Base-by-base conservation (phyloP, 2,797 vertebrate species). In the Furcifer pardalis region DNA sequence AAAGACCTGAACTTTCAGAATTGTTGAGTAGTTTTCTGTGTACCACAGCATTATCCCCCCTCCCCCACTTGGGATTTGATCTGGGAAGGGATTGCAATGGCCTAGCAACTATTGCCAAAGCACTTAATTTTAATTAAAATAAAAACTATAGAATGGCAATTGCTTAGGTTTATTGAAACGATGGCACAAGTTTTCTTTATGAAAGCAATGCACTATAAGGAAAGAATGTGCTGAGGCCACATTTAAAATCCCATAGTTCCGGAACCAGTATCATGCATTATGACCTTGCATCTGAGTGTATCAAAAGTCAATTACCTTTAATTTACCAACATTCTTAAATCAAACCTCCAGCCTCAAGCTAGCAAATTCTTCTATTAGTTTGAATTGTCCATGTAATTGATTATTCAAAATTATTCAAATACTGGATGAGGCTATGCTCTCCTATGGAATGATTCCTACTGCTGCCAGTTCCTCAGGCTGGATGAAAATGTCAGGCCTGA, bases 391-490 rank as follows among this genome's bases (percentile, higher is more conserved):
- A 15, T 60, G 25, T 77, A 68, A 74, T 78, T 87, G 78, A 62
- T 7, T 75, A 82, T 56, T 77, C 37, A 30, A 1, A 75, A 46
- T 80, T 77, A 7, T 75, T 68, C 56, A n/a, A 83, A 87, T 37
- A 35, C 44, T n/a, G 65, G 10, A 37, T 77, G 88, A 25, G 83
- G 7, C n/a, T 46, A 77, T 15, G 72, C 2, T 83, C 87, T 68
- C 79, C 60, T 25, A 25, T 4, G 4, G 27, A 81, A 87, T 0
- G 6, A 30, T 49, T 88, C 86, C 81, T 23, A 8, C 79, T 52
- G 62, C 81, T 85, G 75, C 15, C 84, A 77, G 40, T 60, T 71
- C 12, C 63, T 81, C 46, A 30, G 66, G 19, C 49, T 89, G 87
- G 56, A 72, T 88, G 72, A 84, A 85, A 77, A 56, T 37, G 71